These are phyloP conservation scores for Hirtodrosophila alboralis DNA, from an alignment of 2,888 invertebrate genomes.

Conservation along the genomic window DNA sequence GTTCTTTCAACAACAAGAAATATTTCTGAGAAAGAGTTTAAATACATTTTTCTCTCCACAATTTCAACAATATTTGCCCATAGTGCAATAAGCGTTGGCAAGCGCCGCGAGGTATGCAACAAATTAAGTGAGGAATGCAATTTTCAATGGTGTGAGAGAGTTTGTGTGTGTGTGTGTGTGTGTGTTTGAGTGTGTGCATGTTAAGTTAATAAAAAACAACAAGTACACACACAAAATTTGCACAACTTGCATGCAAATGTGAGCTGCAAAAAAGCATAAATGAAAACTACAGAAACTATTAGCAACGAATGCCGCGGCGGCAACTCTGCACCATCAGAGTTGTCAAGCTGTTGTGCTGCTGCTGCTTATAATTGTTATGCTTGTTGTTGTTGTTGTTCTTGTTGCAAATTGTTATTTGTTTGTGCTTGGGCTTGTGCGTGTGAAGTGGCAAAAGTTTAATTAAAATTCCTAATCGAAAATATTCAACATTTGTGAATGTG, in stretches of 20 bases:
- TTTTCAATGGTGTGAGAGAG: constrained; percentile 36
- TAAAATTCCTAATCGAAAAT: constrained; percentile 81
- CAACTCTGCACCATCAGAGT: constrained; percentile 52
- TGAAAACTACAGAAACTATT: constrained; percentile 68
- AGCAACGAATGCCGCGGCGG: constrained; percentile 68
- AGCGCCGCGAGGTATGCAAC: constrained; percentile 61
- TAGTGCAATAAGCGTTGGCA: constrained; percentile 17
- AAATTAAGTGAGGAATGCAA: constrained; percentile 73
- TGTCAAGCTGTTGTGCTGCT: constrained; percentile 58
- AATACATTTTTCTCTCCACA: too few relatives aligned
- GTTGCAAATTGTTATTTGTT: constrained; percentile 7
- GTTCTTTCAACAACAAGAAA: too few relatives aligned
- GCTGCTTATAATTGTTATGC: constrained; percentile 40
- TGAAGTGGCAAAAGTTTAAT: constrained; percentile 74
- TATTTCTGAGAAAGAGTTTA: too few relatives aligned
- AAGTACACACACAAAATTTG: constrained; percentile 40
- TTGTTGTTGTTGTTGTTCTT: constrained; percentile 24
- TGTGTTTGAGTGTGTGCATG: constrained; percentile 8
- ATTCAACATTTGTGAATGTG: constrained; percentile 73
- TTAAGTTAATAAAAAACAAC: constrained; percentile 53
- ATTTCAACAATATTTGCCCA: too few relatives aligned
- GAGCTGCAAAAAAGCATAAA: constrained; percentile 44
- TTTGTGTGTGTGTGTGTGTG: constrained; percentile 1
- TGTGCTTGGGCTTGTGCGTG: constrained; percentile 41
- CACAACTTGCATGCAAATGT: constrained; percentile 30